These are phyloP conservation scores for Osmerus mordax DNA, from an alignment of 2,113 vertebrate species.

Conservation along the genomic window DNA sequence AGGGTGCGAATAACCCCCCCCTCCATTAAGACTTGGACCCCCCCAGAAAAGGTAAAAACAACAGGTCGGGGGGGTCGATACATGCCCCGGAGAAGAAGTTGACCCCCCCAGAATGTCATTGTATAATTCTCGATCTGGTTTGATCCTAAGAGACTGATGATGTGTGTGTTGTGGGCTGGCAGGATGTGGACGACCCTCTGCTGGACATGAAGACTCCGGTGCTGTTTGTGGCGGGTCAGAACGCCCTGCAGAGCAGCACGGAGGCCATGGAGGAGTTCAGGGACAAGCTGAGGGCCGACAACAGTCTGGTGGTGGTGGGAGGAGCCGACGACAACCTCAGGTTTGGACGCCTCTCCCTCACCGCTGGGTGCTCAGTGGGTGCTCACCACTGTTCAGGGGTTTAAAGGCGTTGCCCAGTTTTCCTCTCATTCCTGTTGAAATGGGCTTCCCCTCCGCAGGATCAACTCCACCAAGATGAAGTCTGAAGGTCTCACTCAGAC, in stretches of 20 bases:
- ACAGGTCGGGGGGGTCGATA: no score
- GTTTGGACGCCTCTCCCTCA: constrained; percentile 55
- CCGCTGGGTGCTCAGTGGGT: no score
- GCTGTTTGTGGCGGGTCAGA: constrained; percentile 94
- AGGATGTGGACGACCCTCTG: constrained; percentile 97
- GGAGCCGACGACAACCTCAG: constrained; percentile 94
- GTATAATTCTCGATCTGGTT: no score
- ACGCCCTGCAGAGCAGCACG: constrained; percentile 85
- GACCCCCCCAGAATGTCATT: no score
- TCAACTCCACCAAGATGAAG: constrained; percentile 94
- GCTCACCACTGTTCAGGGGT: no score
- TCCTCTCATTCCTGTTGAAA: constrained; percentile 3
- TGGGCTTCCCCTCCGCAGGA: constrained; percentile 69
- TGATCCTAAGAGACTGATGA: neutral
- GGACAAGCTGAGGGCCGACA: constrained; percentile 91
- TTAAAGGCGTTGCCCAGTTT: neutral
- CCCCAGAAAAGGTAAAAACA: no score
- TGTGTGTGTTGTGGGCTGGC: constrained; percentile 15
- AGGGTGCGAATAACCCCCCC: no score
- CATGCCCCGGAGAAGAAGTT: no score
- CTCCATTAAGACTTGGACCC: no score
- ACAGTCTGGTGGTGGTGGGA: constrained; percentile 96
- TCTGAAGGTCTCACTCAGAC: constrained; percentile 91
- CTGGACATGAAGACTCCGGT: constrained; percentile 98
- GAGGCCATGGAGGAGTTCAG: constrained; percentile 97